Percentiles rank a stretch among this genome's conserved stretches.
These are phyloP conservation scores for Amphiduros pacificus DNA, from an alignment of 2,888 invertebrate species.

Conservation along the genomic window DNA sequence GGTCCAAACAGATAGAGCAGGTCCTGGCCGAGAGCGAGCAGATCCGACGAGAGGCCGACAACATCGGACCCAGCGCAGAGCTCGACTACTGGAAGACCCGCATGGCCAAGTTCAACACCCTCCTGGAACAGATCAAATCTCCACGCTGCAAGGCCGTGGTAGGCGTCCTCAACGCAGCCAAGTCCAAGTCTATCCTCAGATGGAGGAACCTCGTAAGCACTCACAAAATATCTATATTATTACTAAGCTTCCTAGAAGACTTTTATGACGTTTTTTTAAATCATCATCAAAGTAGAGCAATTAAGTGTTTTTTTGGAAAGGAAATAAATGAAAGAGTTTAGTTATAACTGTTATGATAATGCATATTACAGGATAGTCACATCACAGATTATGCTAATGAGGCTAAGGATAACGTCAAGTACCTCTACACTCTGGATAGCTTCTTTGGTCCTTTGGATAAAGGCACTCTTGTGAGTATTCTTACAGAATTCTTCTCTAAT, in stretches of 20 bases:
- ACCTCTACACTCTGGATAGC: conserved; percentile 89
- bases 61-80: conserved; percentile 67
- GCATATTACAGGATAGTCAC: conserved; percentile 70
- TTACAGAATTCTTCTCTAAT: too few species aligned
- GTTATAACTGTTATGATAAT: not conserved
- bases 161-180: conserved; percentile 56
- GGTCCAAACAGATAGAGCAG: conserved; percentile 59
- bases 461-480: conserved; percentile 79
- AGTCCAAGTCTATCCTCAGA: conserved; percentile 55
- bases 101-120: conserved; percentile 81
- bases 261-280: not conserved
- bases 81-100: conserved; percentile 86
- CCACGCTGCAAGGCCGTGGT: conserved; percentile 55
- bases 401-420: conserved; percentile 93
- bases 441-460: conserved; percentile 91
- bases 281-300: too few species aligned
- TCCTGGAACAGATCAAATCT: conserved; percentile 59
- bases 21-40: conserved; percentile 60
- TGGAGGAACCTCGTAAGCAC: conserved; percentile 58
- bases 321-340: conserved; percentile 4
- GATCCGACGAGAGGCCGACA: conserved; percentile 60
- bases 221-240: too few species aligned
- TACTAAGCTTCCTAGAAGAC: not conserved
- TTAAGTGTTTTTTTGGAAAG: not conserved
- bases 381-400: conserved; percentile 94